A percentile compares a stretch with the other conserved stretches of the same genome.
phyloP scores from a whole-genome alignment of 2,113 vertebrate species.

The Eleginops maclovinus region DNA sequence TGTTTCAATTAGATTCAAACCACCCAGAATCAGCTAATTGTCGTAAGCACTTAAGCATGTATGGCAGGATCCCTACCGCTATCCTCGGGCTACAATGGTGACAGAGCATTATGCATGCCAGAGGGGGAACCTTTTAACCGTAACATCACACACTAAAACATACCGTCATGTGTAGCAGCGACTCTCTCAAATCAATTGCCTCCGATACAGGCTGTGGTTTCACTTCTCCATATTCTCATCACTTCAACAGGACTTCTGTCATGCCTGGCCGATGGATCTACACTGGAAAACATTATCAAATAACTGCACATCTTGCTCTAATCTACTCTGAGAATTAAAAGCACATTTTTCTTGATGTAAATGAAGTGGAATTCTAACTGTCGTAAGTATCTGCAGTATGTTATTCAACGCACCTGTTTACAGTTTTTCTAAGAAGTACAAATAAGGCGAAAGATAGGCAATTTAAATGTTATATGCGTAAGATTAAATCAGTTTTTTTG shows the following conservation, averaged over 20 bases:
- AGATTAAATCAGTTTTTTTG: slow-evolving; percentile 1
- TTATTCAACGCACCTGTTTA: slow-evolving; percentile 26
- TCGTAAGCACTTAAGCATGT: slow-evolving; percentile 63
- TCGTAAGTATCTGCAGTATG: slow-evolving; percentile 5
- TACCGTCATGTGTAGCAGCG: slow-evolving; percentile 42
- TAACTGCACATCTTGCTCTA: slow-evolving; percentile 37
- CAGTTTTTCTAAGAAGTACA: slow-evolving; percentile 13
- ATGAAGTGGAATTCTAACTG: slow-evolving; percentile 35
- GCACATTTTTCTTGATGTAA: slow-evolving; percentile 38
- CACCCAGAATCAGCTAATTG: slow-evolving; percentile 70
- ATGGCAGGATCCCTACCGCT: slow-evolving; percentile 51
- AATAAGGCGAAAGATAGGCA: slow-evolving; percentile 33
- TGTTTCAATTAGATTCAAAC: slow-evolving; percentile 74
- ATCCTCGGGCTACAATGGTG: slow-evolving; percentile 47
- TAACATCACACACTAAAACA: slow-evolving; percentile 56
- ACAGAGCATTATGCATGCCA: slow-evolving; percentile 65
- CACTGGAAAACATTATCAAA: slow-evolving; percentile 31
- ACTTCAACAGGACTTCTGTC: slow-evolving; percentile 43
- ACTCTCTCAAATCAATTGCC: slow-evolving; percentile 34
- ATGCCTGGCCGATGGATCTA: slow-evolving; percentile 31
- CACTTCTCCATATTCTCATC: slow-evolving; percentile 20
- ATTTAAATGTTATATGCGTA: slow-evolving; percentile 29
- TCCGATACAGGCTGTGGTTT: slow-evolving; percentile 26
- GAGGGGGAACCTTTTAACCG: slow-evolving; percentile 57
- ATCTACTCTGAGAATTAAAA: slow-evolving; percentile 28